Evolutionary conservation across 2,113 vertebrate genomes (phyloP).

Genomic region (Engraulis encrasicolus): DNA sequence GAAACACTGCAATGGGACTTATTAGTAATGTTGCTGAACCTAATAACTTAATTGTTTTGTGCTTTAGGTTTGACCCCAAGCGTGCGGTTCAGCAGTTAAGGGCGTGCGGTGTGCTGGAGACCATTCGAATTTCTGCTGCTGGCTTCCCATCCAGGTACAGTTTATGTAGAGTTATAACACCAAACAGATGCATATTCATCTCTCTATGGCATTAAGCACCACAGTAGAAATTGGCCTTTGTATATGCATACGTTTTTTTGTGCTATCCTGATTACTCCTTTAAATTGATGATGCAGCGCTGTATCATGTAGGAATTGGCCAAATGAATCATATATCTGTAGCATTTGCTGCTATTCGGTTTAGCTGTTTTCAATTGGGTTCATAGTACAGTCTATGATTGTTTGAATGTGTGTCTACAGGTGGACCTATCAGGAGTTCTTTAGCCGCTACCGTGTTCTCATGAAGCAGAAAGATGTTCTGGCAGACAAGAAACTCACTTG

Average conservation of each 20-base stretch:
- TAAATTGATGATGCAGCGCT: too few species aligned
- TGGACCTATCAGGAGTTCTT: constrained; percentile 99
- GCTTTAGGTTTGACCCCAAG: constrained; percentile 92
- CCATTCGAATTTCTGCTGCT: constrained; percentile 95
- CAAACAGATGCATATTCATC: too few species aligned
- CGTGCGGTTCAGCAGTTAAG: constrained; percentile 96
- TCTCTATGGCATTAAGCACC: too few species aligned
- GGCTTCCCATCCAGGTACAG: constrained; percentile 95
- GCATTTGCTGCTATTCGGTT: too few species aligned
- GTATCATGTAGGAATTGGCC: too few species aligned
- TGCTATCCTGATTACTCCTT: too few species aligned
- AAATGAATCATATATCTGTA: too few species aligned
- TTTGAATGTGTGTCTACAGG: constrained; percentile 66
- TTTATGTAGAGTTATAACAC: not conserved
- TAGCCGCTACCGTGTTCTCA: constrained; percentile 94
- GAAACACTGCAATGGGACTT: too few species aligned
- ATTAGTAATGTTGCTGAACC: not conserved
- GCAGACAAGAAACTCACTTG: constrained; percentile 91
- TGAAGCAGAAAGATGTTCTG: constrained; percentile 96
- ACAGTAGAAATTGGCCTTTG: too few species aligned
- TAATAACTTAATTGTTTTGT: not conserved
- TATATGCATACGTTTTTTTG: too few species aligned
- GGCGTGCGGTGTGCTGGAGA: constrained; percentile 96
- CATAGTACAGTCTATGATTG: not conserved
- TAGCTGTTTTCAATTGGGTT: not conserved